Evolutionary conservation across 2,888 invertebrate genomes (phyloP), one percentile per base, ranked within the genome.

Genomic region (Polydrusus cervinus): DNA sequence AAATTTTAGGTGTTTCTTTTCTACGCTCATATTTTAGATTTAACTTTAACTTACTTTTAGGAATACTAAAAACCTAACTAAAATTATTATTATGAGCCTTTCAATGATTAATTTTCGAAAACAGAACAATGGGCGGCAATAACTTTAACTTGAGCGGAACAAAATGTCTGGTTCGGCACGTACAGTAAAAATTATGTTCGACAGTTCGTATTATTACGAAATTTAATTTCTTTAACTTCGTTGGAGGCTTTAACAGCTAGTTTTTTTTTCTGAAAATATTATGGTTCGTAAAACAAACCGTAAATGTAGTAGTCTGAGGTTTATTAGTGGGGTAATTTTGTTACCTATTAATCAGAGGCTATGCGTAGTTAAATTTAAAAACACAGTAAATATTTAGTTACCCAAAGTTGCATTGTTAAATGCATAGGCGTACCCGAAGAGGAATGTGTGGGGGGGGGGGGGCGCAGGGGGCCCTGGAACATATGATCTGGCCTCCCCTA

Each of bases 131-230:
- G 51, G 51, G 30, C 25, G 16, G 30, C 38, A 57, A 57, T 57
- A 57, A 34, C 57, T 57, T 38, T 38, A 10, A 57, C 38, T 14
- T 7, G 16, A 38, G 34, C 13, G 0, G 14, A 57, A 14, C 25
- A 9, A 57, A 57, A 57, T n/a, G 57, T 57, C 57, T 16, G 16
- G 3, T 57, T 57, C 14, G 57, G 57, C 57, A 57, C 57, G 57
- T 57, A 57, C 57, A 8, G 34, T 57, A 1, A 57, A 57, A 57
- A 38, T 57, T 57, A 57, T 57, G 57, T 57, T 5, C 30, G 8
- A n/a, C 30, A 55, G 18, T n/a, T 57, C 38, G n/a, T 16, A 57
- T 57, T 16, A 57, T 57, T 55, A 55, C 55, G 6, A 30, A 55
- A 25, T 57, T 57, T 57, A 16, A 38, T 57, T 57, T 38, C 38